Conservation (phyloP, 2,888 invertebrate genomes). For the Pyrocoelia pectoralis region DNA sequence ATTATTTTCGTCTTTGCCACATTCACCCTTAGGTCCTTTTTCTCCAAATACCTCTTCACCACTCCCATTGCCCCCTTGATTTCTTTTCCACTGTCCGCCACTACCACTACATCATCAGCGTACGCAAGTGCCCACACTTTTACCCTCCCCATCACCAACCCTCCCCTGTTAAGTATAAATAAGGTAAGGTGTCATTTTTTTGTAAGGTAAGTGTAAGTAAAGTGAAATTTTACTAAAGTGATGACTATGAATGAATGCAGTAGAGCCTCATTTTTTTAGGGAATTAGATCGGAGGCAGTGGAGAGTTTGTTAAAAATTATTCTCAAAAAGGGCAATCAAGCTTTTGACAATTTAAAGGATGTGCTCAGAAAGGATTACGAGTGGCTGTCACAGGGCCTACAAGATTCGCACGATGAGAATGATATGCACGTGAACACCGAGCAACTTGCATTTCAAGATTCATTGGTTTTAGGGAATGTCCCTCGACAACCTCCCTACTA, state of each 20-base stretch:
- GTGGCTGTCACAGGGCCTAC: slow-evolving; percentile 66
- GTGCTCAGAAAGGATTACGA: slow-evolving; percentile 64
- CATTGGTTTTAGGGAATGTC: slow-evolving; percentile 65
- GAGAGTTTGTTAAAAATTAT: slow-evolving; percentile 60
- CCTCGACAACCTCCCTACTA: slow-evolving; percentile 66
- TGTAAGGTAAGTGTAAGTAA: too few relatives aligned
- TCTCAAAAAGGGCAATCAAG: slow-evolving; percentile 58
- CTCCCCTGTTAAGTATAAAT: too few relatives aligned
- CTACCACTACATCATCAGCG: too few relatives aligned
- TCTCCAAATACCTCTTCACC: too few relatives aligned
- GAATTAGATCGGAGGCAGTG: slow-evolving; percentile 56
- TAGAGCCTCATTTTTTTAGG: slow-evolving; percentile 53
- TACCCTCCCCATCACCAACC: too few relatives aligned
- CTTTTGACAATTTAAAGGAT: slow-evolving; percentile 66
- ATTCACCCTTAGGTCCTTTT: too few relatives aligned
- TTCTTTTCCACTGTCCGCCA: too few relatives aligned
- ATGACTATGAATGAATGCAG: neutral
- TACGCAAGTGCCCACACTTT: too few relatives aligned
- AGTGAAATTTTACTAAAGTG: neutral
- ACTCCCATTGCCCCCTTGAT: too few relatives aligned
- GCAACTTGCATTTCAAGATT: slow-evolving; percentile 57
- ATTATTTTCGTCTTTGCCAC: too few relatives aligned
- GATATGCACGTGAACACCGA: slow-evolving; percentile 63
- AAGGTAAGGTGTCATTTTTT: too few relatives aligned
- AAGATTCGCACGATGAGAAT: slow-evolving; percentile 48